Evolutionary conservation across 2,797 vertebrate genomes (phyloP).

Genomic region (Diceros bicornis): DNA sequence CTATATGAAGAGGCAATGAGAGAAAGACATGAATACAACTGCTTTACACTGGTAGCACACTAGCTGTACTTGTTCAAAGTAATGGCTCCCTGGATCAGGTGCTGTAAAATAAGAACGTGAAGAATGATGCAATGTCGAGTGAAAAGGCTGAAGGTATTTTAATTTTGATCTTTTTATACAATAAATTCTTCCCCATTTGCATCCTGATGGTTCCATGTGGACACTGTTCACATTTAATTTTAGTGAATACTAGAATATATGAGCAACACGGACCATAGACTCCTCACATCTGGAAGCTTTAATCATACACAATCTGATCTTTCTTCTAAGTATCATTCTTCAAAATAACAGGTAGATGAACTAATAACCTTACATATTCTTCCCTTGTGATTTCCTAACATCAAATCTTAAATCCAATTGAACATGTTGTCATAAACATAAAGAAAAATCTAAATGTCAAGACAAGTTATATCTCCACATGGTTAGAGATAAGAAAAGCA

Average conservation of each 20-base stretch:
- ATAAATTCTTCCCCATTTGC: neutral
- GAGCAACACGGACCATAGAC: neutral
- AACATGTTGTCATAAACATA: neutral
- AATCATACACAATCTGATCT: neutral
- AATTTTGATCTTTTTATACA: conserved; percentile 6
- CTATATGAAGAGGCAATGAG: neutral
- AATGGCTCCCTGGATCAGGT: neutral
- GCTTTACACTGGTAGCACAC: neutral
- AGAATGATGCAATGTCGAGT: neutral
- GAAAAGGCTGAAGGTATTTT: neutral
- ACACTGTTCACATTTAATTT: neutral
- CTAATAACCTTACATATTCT: neutral
- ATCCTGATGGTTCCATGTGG: neutral
- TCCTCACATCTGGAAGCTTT: neutral
- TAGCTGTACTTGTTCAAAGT: neutral
- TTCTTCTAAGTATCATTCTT: neutral
- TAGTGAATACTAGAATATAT: neutral
- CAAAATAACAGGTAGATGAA: neutral
- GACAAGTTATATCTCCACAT: neutral
- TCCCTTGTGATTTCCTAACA: neutral
- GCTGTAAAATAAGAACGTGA: neutral
- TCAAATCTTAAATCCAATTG: neutral
- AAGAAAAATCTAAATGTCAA: conserved; percentile 35
- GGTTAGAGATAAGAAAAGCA: neutral
- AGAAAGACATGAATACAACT: neutral